phyloP scores from a whole-genome alignment of 2,888 invertebrate genomes.

The Eristalis tenax region DNA sequence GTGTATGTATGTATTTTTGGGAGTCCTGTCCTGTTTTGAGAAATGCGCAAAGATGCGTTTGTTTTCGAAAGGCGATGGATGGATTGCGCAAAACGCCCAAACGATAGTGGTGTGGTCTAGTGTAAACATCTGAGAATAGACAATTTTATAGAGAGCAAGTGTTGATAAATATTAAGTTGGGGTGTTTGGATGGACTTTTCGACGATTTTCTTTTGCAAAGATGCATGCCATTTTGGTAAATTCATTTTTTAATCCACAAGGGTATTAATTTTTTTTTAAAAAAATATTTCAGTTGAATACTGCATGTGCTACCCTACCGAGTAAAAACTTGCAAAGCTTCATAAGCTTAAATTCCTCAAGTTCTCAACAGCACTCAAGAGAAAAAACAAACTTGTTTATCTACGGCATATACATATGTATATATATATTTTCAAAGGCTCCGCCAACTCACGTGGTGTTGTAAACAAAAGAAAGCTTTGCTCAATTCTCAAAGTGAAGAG shows the following conservation, averaged over 20 bases:
- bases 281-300: not conserved
- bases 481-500: constrained; percentile 21
- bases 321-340: not conserved
- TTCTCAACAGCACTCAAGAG: not conserved
- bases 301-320: not conserved
- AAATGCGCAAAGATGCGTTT: constrained; percentile 55
- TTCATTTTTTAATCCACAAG: not conserved
- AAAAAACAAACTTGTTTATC: not conserved
- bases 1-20: constrained; percentile 30
- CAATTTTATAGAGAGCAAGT: not conserved
- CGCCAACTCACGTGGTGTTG: constrained; percentile 17
- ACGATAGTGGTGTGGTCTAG: not conserved
- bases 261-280: not conserved
- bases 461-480: constrained; percentile 49
- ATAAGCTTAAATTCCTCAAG: not conserved
- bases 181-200: not conserved
- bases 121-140: not conserved
- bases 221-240: no score
- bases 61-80: constrained; percentile 2
- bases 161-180: not conserved
- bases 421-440: not conserved
- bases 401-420: not conserved
- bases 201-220: not conserved
- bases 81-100: constrained; percentile 45
- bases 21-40: constrained; percentile 46